phyloP scores from a whole-genome alignment of 2,113 vertebrate species.

The Pseudopodoces humilis region DNA sequence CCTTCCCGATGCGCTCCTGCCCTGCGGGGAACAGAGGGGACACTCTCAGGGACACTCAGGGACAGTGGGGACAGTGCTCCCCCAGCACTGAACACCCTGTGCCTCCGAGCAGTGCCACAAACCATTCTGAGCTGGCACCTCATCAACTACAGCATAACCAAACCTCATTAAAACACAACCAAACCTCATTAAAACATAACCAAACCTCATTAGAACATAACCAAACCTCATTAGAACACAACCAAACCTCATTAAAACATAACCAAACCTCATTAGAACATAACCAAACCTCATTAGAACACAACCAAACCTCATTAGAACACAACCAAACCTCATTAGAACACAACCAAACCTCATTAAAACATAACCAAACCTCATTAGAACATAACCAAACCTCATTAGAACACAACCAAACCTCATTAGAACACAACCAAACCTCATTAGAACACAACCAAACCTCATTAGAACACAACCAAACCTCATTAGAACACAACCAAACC shows the following conservation, averaged over 20 bases:
- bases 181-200: background rate
- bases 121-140: background rate
- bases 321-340: too few species aligned
- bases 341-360: too few species aligned
- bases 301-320: too few species aligned
- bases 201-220: background rate
- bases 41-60: too few species aligned
- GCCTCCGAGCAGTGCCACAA: accelerated
- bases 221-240: background rate
- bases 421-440: too few species aligned
- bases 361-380: too few species aligned
- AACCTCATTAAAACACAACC: background rate
- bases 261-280: background rate
- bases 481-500: too few species aligned
- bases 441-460: too few species aligned
- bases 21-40: slow-evolving; percentile 68
- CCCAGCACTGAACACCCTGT: background rate
- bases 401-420: too few species aligned
- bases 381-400: too few species aligned
- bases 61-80: background rate
- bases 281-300: background rate
- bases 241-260: background rate
- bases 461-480: too few species aligned
- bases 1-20: slow-evolving; percentile 90
- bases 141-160: too few species aligned